Base-by-base conservation (phyloP, 2,888 invertebrate species). In the Mimumesa dahlbomi region DNA sequence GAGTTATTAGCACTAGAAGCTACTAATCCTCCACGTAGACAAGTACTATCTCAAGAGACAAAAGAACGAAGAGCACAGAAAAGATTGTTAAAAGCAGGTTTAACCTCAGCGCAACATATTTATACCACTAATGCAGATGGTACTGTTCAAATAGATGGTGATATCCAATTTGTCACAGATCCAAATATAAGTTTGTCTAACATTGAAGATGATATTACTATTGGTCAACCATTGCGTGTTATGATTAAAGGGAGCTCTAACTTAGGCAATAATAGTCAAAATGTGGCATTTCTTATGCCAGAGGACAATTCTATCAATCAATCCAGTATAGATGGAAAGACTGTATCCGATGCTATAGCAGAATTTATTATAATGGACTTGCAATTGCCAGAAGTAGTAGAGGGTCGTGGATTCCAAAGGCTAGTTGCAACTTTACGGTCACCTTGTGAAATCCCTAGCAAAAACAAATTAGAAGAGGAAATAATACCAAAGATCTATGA, bases 291-390 rank as follows among this genome's bases (percentile, higher is more conserved):
- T 56, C 72, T 89, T 11, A 80, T 88, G 77, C 78, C 89, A 0
- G 86, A 89, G 40, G 88, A 89, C 19, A 85, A 84, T 63, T 62
- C 84, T 16, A 59, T 79, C 5, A 81, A 81, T 49, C 82, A 85
- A 9, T 77, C 82, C 0, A 75, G 73, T 29, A 74, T 84, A 0
- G 89, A 90, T 56, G 87, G 85, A 3, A 90, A 90, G 79, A 84
- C 87, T 9, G 87, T 91, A 1, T 89, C 89, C 0, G 91, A 91
- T 69, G 90, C 90, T 2, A 90, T 91, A 34, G 87, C 90, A 1
- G 90, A 91, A 66, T 90, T 90, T 68, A 85, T 91, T 25, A 88
- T 91, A 43, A 87, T 90, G 77, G 91, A 91, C 64, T 79, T 91
- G 9, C 90, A 90, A 56, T 77, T 89, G 14, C 90, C 91, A 1